phyloP scores from a whole-genome alignment of 2,888 invertebrate genomes.

The Tortricodes alternella region DNA sequence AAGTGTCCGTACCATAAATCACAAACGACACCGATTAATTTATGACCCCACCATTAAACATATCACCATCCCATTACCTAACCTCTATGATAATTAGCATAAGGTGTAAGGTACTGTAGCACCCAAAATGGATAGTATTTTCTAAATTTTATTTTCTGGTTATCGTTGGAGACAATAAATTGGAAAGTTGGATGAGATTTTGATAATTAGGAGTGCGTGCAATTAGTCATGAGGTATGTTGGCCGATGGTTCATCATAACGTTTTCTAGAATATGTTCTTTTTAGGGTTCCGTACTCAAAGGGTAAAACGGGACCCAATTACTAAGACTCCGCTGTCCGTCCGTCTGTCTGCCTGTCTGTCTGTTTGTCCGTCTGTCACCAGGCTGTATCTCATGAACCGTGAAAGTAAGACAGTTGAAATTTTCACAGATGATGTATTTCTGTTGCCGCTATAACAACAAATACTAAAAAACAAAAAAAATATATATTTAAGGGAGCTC shows the following conservation, averaged over 20 bases:
- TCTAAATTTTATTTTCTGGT: conserved; percentile 53
- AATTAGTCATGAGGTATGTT: conserved; percentile 17
- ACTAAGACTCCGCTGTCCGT: no score
- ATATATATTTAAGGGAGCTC: no score
- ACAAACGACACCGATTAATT: conserved; percentile 57
- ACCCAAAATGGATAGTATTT: conserved; percentile 28
- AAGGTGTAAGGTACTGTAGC: conserved; percentile 40
- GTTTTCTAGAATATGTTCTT: not conserved
- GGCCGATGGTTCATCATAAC: not conserved
- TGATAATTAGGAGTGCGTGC: conserved; percentile 22
- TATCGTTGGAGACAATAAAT: conserved; percentile 61
- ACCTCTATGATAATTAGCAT: conserved; percentile 32
- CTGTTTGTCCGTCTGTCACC: no score
- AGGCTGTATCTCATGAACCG: no score
- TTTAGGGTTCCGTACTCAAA: no score
- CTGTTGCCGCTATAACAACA: no score
- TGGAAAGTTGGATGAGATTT: conserved; percentile 54
- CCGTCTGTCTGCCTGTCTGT: no score
- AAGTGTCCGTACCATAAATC: conserved; percentile 61
- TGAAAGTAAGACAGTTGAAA: no score
- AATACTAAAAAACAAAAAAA: no score
- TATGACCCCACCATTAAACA: conserved; percentile 44
- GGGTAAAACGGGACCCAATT: no score
- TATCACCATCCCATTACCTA: conserved; percentile 20
- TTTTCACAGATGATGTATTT: no score